Conservation (phyloP, 1,140 invertebrate species). For the Solen grandis region DNA sequence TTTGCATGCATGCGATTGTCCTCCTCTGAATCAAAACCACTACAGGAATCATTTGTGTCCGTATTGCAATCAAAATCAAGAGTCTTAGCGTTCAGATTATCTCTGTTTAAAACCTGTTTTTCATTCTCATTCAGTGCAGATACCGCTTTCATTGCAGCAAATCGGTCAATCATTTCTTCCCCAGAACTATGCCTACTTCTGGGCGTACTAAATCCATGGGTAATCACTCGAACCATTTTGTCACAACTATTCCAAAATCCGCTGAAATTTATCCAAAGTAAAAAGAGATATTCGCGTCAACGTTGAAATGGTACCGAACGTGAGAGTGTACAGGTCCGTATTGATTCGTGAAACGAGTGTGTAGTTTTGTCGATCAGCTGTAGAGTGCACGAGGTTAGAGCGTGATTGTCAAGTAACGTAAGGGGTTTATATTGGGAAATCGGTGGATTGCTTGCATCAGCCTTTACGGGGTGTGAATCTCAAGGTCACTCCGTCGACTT, state of each 20-base stretch:
- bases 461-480: conserved; percentile 1
- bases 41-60: conserved; percentile 52
- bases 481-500: neutral
- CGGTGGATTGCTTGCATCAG: conserved; percentile 50
- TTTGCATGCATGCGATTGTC: conserved; percentile 7
- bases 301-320: neutral
- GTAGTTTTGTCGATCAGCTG: conserved; percentile 39
- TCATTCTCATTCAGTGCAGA: conserved; percentile 43
- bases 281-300: neutral
- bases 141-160: conserved; percentile 58
- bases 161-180: conserved; percentile 63
- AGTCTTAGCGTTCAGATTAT: conserved; percentile 3
- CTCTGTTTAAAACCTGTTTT: neutral
- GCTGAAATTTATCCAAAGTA: neutral
- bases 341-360: conserved; percentile 22
- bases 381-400: conserved; percentile 41
- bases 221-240: conserved; percentile 68
- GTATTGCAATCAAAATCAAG: conserved; percentile 46
- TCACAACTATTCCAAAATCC: neutral
- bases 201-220: conserved; percentile 66
- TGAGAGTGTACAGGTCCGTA: conserved; percentile 27
- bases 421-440: conserved; percentile 55
- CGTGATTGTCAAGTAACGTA: conserved; percentile 41
- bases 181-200: conserved; percentile 69
- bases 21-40: conserved; percentile 39